Conservation (phyloP, 2,888 invertebrate genomes). For the Cheilosia impressa region DNA sequence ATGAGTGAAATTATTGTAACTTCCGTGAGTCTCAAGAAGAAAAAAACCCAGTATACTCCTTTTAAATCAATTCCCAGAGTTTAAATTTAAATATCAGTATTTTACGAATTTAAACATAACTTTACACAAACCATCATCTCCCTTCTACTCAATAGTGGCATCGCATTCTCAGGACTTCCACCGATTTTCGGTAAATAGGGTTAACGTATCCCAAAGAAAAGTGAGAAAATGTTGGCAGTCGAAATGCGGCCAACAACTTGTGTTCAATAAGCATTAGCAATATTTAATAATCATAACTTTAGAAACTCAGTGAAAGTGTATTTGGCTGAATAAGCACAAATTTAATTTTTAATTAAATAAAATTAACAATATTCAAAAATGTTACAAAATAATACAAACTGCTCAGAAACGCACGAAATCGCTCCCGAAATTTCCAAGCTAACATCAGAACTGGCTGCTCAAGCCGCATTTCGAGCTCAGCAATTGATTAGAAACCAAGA, state of each 20-base stretch:
- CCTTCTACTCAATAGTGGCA: constrained; percentile 16
- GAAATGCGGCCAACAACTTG: constrained; percentile 41
- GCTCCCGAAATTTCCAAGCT: constrained; percentile 82
- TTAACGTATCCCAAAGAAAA: constrained; percentile 47
- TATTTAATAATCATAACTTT: constrained; percentile 40
- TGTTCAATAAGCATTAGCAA: constrained; percentile 11
- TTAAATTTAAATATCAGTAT: not conserved
- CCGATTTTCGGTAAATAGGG: constrained; percentile 35
- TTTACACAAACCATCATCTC: constrained; percentile 18
- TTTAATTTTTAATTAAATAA: constrained; percentile 11
- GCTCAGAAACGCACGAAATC: constrained; percentile 79
- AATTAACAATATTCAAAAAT: constrained; percentile 63
- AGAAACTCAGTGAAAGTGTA: constrained; percentile 19
- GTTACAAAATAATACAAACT: constrained; percentile 76
- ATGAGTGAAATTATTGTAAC: constrained; percentile 12
- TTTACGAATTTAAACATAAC: constrained; percentile 18
- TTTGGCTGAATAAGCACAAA: constrained; percentile 54
- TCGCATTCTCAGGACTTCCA: constrained; percentile 51
- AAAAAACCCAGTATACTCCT: not conserved
- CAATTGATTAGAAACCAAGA: constrained; percentile 78
- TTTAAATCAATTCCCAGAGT: not conserved
- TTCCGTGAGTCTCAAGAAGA: not conserved
- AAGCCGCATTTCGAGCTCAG: constrained; percentile 83
- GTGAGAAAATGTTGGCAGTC: constrained; percentile 25
- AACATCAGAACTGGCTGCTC: constrained; percentile 83